Conservation (phyloP, 2,797 vertebrate genomes). For the Phataginus tetradactyla region DNA sequence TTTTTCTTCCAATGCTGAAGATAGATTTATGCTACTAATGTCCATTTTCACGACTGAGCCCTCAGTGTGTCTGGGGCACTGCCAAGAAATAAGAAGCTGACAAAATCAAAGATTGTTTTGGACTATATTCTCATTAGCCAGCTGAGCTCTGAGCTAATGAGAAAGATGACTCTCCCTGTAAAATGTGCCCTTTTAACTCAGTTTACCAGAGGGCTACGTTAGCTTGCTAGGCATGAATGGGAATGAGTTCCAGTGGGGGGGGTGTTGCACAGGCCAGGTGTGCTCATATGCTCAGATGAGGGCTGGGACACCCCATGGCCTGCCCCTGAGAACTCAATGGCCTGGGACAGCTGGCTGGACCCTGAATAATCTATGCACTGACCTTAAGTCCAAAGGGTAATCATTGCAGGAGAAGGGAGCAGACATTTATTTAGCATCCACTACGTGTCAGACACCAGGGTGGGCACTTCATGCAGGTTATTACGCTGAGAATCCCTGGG, state of each 20-base stretch:
- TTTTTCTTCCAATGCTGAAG: neutral
- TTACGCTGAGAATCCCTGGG: neutral
- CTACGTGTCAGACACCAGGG: neutral
- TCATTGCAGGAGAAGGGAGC: neutral
- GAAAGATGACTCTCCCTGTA: neutral
- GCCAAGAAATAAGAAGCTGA: neutral
- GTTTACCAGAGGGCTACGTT: neutral
- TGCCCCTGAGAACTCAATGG: neutral
- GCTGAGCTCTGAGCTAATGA: neutral
- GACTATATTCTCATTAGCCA: neutral
- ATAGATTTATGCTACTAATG: neutral
- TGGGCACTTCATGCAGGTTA: neutral
- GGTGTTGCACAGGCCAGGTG: conserved; percentile 36
- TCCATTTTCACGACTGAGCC: neutral
- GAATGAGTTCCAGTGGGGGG: neutral
- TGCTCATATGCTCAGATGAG: neutral
- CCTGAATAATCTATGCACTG: neutral
- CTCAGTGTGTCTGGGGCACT: neutral
- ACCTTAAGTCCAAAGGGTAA: neutral
- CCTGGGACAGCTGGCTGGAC: neutral
- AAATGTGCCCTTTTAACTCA: neutral
- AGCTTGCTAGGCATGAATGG: conserved; percentile 1
- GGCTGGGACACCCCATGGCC: neutral
- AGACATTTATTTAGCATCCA: neutral
- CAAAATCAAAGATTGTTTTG: neutral